Base-by-base conservation (phyloP, 2,888 invertebrate genomes). In the Pantelozetes paolii region DNA sequence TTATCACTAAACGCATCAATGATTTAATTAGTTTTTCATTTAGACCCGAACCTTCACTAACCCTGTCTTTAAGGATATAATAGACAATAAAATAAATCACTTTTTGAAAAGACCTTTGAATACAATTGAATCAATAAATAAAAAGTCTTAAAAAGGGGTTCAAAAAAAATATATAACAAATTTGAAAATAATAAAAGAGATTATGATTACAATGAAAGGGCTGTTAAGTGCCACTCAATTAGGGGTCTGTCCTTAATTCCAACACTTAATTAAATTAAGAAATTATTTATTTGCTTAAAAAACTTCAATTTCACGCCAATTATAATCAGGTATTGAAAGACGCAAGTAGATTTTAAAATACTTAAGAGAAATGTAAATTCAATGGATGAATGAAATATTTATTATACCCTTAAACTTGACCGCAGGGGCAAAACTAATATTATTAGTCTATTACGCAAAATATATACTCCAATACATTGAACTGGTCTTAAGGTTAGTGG, bases 401-500 rank as follows among this genome's bases (percentile, higher is more conserved):
- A n/a, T n/a, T n/a, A n/a, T 45, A 45, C 45, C 18, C 45, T 45
- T 45, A 45, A 45, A 45, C 45, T 45, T 45, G 45, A 45, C 45
- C 45, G 15, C 45, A 45, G 45, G 45, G 15, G 36, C 15, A 2
- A 45, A 45, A 45, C 45, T n/a, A n/a, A n/a, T n/a, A n/a, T n/a
- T n/a, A n/a, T n/a, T n/a, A n/a, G n/a, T n/a, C n/a, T n/a, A n/a
- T n/a, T n/a, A n/a, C n/a, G n/a, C n/a, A n/a, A n/a, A n/a, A 45
- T 15, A 45, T 45, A 18, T 5, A 18, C 15, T 45, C 11, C 6
- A 15, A 45, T 2, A 45, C 45, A 45, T 20, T 50, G n/a, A 30
- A 59, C 57, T 18, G 57, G 30, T n/a, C 57, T 59, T 59, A 59
- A 59, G 57, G 57, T 59, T 15, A 59, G 57, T 59, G 57, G 57